A percentile compares a stretch with the other conserved stretches of the same genome.
These are phyloP conservation scores for Caerostris darwini DNA, from an alignment of 1,140 invertebrate genomes.

Conservation along the genomic window DNA sequence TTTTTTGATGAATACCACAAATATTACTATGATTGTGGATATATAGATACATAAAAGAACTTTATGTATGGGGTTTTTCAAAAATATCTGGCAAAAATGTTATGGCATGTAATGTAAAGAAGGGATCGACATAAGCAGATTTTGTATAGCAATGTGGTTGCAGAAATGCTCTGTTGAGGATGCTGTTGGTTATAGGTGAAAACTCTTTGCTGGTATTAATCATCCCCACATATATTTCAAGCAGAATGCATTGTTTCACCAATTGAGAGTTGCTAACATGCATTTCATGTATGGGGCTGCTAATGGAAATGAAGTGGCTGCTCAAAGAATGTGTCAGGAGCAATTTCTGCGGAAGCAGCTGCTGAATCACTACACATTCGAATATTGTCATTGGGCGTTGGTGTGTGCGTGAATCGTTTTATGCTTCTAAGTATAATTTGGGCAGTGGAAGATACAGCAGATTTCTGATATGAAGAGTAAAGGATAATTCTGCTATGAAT, in stretches of 20 bases:
- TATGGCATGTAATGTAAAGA: too few species aligned
- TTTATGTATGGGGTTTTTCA: too few species aligned
- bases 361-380: background rate
- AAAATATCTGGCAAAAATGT: too few species aligned
- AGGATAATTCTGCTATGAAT: background rate
- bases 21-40: too few species aligned
- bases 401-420: background rate
- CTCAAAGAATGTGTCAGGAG: background rate
- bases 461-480: background rate
- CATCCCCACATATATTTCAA: background rate
- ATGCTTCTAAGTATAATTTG: background rate
- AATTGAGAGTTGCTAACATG: background rate
- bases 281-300: background rate
- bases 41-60: too few species aligned
- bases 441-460: background rate
- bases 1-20: too few species aligned
- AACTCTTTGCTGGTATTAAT: background rate
- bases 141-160: background rate
- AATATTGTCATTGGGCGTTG: background rate
- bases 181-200: background rate
- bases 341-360: too few species aligned
- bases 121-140: background rate
- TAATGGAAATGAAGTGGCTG: background rate
- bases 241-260: background rate
- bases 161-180: background rate